These are phyloP conservation scores for Zhengitettix transpicula DNA, from an alignment of 2,888 invertebrate genomes.

Conservation along the genomic window DNA sequence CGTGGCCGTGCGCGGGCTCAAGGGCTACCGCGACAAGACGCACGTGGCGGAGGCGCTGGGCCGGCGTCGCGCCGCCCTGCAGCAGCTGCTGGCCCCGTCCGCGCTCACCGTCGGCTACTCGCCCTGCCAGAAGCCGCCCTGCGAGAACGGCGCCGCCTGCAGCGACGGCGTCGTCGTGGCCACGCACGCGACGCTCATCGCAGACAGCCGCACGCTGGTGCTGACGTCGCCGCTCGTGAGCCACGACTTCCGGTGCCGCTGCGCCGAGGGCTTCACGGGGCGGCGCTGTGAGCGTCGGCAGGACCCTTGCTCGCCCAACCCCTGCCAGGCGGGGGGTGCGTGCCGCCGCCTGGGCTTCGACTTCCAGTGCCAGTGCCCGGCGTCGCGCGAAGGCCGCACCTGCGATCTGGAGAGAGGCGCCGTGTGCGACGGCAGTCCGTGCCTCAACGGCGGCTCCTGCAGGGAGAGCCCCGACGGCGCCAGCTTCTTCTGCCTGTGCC, in stretches of 20 bases:
- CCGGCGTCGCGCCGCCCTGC: conserved; percentile 45
- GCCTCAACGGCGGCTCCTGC: conserved; percentile 82
- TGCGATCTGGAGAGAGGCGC: conserved; percentile 75
- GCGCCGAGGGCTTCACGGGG: conserved; percentile 71
- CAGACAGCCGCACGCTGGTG: conserved; percentile 64
- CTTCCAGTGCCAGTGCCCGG: conserved; percentile 67
- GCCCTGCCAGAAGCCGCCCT: conserved; percentile 51
- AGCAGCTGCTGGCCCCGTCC: conserved; percentile 41
- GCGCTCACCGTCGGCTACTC: conserved; percentile 54
- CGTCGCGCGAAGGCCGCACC: conserved; percentile 60
- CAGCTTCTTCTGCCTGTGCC: conserved; percentile 81
- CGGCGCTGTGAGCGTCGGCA: conserved; percentile 66
- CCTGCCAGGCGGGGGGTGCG: conserved; percentile 68
- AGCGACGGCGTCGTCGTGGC: conserved; percentile 52
- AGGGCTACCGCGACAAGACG: conserved; percentile 41
- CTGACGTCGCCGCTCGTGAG: conserved; percentile 66
- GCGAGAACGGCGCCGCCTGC: conserved; percentile 65
- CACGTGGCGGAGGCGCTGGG: conserved; percentile 46
- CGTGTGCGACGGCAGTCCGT: conserved; percentile 70
- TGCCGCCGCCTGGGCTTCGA: conserved; percentile 72
- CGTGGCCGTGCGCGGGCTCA: conserved; percentile 41
- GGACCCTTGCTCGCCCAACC: conserved; percentile 81
- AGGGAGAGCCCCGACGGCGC: conserved; percentile 74
- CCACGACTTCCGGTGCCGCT: conserved; percentile 65
- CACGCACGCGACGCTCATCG: conserved; percentile 47